Percentiles rank a stretch among this genome's conserved stretches.
Conservation (phyloP, 2,797 vertebrate genomes). For the Gambelia wislizenii region DNA sequence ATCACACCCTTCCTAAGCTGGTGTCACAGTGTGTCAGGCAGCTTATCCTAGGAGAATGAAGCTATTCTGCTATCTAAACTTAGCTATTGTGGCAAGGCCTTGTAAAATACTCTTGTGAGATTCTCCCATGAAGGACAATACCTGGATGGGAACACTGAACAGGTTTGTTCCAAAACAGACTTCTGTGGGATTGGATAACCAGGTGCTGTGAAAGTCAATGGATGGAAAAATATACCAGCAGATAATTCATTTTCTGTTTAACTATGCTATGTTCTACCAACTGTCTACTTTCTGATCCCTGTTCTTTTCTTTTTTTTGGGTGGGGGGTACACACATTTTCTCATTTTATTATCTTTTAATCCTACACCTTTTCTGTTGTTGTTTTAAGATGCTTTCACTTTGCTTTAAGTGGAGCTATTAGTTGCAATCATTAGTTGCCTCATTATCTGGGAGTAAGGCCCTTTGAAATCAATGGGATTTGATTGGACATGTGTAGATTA, state of each 20-base stretch:
- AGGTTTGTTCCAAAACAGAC: background rate
- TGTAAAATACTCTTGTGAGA: background rate
- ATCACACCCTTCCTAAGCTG: slow-evolving; percentile 24
- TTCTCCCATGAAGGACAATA: background rate
- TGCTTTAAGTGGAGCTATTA: background rate
- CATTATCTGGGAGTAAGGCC: background rate
- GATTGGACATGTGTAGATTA: background rate
- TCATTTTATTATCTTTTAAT: background rate
- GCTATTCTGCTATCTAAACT: slow-evolving; percentile 12
- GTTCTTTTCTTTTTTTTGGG: background rate
- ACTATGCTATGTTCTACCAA: background rate
- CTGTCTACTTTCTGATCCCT: background rate
- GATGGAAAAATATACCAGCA: background rate
- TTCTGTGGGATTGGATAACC: background rate
- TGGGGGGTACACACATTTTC: background rate
- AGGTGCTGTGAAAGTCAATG: background rate
- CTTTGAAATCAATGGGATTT: background rate
- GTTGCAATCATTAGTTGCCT: background rate
- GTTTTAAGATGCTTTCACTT: background rate
- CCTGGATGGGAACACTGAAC: background rate
- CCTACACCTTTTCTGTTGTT: background rate
- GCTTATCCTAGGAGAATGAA: slow-evolving; percentile 12
- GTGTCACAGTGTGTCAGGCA: slow-evolving; percentile 20
- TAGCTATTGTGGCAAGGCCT: background rate
- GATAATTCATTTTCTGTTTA: background rate